Evolutionary conservation across 64 coral and sea anemone species (phyloP).

Genomic region (Porites australiensis): DNA sequence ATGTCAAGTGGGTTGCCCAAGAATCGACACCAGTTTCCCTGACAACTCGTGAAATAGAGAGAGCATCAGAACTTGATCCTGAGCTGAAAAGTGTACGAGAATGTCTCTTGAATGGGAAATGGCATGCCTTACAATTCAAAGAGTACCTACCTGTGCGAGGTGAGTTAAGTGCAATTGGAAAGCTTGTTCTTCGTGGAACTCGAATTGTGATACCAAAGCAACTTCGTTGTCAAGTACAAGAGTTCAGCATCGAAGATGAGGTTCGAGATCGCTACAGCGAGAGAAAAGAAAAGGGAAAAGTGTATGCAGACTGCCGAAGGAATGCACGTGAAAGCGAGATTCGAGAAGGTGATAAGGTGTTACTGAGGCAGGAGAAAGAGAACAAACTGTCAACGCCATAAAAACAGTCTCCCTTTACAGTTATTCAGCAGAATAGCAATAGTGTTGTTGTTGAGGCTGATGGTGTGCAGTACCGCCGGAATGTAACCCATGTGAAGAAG

Average conservation of each 20-base stretch:
- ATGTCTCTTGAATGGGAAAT: neutral
- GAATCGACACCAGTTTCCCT: constrained; percentile 47
- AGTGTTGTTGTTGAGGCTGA: constrained; percentile 16
- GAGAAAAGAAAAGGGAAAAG: neutral
- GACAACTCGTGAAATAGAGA: constrained; percentile 18
- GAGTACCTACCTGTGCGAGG: constrained; percentile 2
- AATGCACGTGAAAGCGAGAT: constrained; percentile 3
- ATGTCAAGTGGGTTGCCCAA: constrained; percentile 41
- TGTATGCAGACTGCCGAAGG: neutral
- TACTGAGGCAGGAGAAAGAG: constrained; percentile 30
- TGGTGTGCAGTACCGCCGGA: neutral
- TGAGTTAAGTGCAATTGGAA: constrained; percentile 34
- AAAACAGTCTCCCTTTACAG: neutral
- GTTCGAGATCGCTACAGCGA: neutral
- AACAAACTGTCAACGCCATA: constrained; percentile 37
- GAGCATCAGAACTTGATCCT: constrained; percentile 26
- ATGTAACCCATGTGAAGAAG: neutral
- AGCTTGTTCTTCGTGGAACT: constrained; percentile 42
- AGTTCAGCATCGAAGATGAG: neutral
- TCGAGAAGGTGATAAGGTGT: constrained; percentile 10
- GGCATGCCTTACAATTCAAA: neutral
- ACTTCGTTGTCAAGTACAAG: neutral
- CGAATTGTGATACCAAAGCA: constrained; percentile 42
- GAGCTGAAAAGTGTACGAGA: constrained; percentile 38
- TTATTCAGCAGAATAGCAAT: neutral